Evolutionary conservation across 2,888 invertebrate species (phyloP).

Genomic region (Lycia hirtaria): DNA sequence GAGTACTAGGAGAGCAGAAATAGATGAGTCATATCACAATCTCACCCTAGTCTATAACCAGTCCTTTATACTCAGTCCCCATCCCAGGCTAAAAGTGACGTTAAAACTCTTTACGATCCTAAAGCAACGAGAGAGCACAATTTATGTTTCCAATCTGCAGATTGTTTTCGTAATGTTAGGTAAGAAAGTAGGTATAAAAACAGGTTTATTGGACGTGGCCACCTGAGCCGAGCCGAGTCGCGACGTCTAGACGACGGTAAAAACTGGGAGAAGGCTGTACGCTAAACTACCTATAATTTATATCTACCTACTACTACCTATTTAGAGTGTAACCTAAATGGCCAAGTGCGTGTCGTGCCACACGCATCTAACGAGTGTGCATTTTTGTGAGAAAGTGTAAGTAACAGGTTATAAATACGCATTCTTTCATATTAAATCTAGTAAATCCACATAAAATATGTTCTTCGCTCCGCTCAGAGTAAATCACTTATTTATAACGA

Average conservation of each 20-base stretch:
- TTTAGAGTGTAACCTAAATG: no score
- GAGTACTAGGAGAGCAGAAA: no score
- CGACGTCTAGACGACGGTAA: neutral
- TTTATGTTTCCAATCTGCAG: slow-evolving; percentile 9
- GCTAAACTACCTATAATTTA: no score
- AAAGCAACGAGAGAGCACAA: neutral
- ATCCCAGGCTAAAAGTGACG: neutral
- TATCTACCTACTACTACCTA: no score
- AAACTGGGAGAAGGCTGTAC: neutral
- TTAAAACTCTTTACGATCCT: neutral
- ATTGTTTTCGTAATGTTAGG: slow-evolving; percentile 11
- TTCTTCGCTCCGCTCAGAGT: no score
- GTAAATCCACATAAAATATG: no score
- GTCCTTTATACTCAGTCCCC: neutral
- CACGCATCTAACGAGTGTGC: no score
- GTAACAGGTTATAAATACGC: no score
- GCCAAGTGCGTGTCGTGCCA: no score
- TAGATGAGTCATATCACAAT: neutral
- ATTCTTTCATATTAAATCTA: no score
- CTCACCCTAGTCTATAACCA: neutral
- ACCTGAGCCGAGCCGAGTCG: slow-evolving; percentile 57
- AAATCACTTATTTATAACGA: no score
- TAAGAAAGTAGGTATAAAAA: slow-evolving; percentile 28
- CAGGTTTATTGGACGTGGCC: slow-evolving; percentile 35
- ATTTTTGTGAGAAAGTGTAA: no score